phyloP scores from a whole-genome alignment of 2,113 vertebrate genomes.

The Oostethus manadensis region DNA sequence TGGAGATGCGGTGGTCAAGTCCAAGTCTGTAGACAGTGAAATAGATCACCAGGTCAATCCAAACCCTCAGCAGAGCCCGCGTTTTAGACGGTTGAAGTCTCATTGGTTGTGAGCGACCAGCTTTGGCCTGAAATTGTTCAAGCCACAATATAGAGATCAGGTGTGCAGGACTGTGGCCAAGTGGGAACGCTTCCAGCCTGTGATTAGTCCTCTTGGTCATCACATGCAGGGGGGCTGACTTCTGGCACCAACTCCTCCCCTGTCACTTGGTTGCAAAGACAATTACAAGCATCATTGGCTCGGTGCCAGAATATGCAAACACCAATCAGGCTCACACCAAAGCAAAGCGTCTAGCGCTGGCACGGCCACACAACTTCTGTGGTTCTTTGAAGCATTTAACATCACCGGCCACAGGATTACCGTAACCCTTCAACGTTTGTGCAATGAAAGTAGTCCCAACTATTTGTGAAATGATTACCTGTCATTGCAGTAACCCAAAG shows the following conservation, averaged over 20 bases:
- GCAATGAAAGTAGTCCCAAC: no score
- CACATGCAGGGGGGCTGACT: conserved; percentile 17
- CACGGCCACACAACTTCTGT: no score
- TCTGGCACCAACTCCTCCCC: conserved; percentile 23
- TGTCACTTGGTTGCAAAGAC: not conserved
- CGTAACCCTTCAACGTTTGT: no score
- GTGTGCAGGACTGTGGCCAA: not conserved
- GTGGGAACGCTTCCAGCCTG: conserved; percentile 3
- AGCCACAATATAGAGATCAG: not conserved
- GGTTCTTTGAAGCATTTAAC: no score
- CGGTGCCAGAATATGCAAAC: no score
- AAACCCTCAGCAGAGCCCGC: conserved; percentile 12
- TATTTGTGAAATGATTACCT: no score
- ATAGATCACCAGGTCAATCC: not conserved
- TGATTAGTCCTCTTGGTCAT: conserved; percentile 6
- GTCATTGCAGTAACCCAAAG: no score
- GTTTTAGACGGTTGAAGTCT: conserved; percentile 14
- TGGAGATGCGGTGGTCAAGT: not conserved
- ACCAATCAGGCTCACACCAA: no score
- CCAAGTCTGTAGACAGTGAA: not conserved
- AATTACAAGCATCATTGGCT: no score
- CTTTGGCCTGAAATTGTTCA: conserved; percentile 42
- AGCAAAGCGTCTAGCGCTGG: no score
- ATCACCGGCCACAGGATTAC: no score
- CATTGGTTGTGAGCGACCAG: conserved; percentile 11